Conservation (phyloP, 2,888 invertebrate genomes). For the Drosophila leonis region DNA sequence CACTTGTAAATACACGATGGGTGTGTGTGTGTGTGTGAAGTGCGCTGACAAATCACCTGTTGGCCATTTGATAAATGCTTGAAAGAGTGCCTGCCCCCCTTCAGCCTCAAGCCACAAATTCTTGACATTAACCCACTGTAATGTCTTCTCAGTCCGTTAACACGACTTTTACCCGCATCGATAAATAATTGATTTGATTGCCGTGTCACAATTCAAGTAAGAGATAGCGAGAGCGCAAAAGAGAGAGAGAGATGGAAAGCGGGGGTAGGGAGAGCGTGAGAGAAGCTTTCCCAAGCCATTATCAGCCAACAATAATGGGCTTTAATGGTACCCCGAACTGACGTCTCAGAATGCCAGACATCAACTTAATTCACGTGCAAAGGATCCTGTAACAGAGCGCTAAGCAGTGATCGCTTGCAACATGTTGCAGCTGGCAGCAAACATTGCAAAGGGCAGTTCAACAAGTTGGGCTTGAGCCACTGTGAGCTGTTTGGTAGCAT, state of each 20-base stretch:
- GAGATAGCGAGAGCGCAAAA: not conserved
- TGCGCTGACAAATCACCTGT: conserved; percentile 56
- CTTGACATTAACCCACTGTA: conserved; percentile 52
- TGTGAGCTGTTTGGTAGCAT: not conserved
- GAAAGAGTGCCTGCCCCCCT: not conserved
- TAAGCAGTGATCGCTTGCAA: conserved; percentile 40
- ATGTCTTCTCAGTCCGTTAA: conserved; percentile 34
- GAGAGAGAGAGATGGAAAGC: too few relatives aligned
- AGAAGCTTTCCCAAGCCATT: conserved; percentile 67
- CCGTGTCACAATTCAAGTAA: conserved; percentile 59
- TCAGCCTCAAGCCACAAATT: conserved; percentile 38
- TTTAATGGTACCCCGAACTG: conserved; percentile 42
- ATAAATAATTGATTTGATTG: conserved; percentile 76
- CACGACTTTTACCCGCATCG: conserved; percentile 73
- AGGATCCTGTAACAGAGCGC: conserved; percentile 40
- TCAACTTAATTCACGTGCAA: conserved; percentile 32
- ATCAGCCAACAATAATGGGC: conserved; percentile 50
- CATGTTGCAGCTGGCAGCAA: conserved; percentile 42
- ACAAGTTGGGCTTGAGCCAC: not conserved
- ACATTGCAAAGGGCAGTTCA: conserved; percentile 23
- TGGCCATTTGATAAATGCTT: conserved; percentile 46
- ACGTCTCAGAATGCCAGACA: conserved; percentile 23
- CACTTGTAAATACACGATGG: conserved; percentile 60
- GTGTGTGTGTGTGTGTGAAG: conserved; percentile 14
- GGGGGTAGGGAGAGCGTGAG: conserved; percentile 4